Percentiles rank a stretch among this genome's conserved stretches.
These are phyloP conservation scores for Diplazon laetatorius DNA, from an alignment of 2,888 invertebrate species.

Conservation along the genomic window DNA sequence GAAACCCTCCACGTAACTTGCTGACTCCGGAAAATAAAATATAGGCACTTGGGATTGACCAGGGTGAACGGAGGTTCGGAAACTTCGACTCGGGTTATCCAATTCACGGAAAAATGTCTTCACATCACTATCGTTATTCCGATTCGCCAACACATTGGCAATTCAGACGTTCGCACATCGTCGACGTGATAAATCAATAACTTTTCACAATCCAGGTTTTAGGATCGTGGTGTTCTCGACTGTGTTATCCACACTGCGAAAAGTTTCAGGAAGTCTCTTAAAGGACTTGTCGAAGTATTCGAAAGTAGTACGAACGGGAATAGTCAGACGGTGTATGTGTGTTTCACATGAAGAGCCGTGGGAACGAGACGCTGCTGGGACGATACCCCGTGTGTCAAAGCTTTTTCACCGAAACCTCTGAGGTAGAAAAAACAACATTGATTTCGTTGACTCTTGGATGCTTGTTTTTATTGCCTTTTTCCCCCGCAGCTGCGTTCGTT, in stretches of 20 bases:
- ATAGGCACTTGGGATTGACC: too few relatives aligned
- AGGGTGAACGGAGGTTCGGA: too few relatives aligned
- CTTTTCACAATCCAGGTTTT: neutral
- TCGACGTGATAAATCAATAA: neutral
- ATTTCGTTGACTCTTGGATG: constrained; percentile 23
- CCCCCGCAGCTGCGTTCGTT: neutral
- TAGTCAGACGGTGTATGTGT: constrained; percentile 27
- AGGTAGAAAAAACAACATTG: constrained; percentile 44
- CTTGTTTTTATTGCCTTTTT: constrained; percentile 4
- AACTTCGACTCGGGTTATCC: too few relatives aligned
- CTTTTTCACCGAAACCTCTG: constrained; percentile 17
- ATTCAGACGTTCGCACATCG: neutral
- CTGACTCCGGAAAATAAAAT: too few relatives aligned
- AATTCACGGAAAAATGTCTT: neutral
- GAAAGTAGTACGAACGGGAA: constrained; percentile 43
- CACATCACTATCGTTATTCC: neutral
- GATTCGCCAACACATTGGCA: neutral
- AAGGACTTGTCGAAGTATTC: constrained; percentile 23
- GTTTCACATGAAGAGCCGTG: neutral
- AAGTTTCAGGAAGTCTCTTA: constrained; percentile 26
- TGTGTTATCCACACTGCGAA: constrained; percentile 13
- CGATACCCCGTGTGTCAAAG: constrained; percentile 1
- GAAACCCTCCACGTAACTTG: too few relatives aligned
- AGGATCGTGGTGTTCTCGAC: neutral
- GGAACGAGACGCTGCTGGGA: neutral